A percentile compares a stretch with the other conserved stretches of the same genome.
These are phyloP conservation scores for Liparis tanakae DNA, from an alignment of 2,797 vertebrate species.

Conservation along the genomic window DNA sequence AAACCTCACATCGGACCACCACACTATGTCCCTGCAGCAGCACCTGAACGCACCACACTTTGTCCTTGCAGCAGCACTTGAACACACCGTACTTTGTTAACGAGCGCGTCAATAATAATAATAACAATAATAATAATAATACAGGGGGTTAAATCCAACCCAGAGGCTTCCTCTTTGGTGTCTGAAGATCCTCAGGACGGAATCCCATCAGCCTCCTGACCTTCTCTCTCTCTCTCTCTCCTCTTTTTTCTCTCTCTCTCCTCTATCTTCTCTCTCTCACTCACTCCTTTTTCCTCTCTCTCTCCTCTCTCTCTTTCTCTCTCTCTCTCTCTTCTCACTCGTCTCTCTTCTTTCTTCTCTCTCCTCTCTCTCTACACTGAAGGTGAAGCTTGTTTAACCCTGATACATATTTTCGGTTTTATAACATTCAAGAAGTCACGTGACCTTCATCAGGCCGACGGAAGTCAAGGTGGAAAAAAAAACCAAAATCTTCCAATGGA, in stretches of 20 bases:
- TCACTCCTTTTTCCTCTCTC: no score
- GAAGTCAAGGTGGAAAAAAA: no score
- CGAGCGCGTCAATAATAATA: slow-evolving; percentile 67
- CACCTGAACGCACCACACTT: no score
- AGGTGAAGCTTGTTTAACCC: neutral
- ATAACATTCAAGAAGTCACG: neutral
- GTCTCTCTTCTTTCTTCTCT: neutral
- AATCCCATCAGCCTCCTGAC: slow-evolving; percentile 55
- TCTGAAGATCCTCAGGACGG: slow-evolving; percentile 40
- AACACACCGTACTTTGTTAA: slow-evolving; percentile 55
- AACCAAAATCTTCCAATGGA: no score
- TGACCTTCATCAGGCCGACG: neutral
- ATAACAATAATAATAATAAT: slow-evolving; percentile 50
- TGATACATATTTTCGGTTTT: neutral
- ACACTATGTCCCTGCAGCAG: no score
- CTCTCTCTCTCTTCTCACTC: neutral
- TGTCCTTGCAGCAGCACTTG: no score
- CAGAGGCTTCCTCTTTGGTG: slow-evolving; percentile 55
- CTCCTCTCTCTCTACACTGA: neutral
- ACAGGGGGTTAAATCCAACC: slow-evolving; percentile 36
- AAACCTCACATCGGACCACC: no score
- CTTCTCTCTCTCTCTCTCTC: slow-evolving; percentile 30
- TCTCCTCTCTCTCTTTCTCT: neutral
- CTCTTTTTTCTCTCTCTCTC: neutral
- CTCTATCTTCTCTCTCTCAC: neutral